Conservation (phyloP, 2,113 vertebrate genomes). For the Urocolius indicus region DNA sequence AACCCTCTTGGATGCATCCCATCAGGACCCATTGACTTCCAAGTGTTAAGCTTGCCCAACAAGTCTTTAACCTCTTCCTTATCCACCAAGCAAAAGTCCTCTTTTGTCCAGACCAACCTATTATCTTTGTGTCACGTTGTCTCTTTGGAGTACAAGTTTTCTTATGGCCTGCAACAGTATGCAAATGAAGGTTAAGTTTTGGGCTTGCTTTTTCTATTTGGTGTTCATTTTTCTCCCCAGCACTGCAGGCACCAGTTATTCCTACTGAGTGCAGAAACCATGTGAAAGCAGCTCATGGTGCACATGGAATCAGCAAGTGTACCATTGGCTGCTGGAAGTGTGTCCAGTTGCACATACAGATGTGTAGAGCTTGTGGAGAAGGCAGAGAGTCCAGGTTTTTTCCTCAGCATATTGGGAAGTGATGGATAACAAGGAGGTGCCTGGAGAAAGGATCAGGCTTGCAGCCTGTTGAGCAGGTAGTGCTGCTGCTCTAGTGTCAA, state of each 20-base stretch:
- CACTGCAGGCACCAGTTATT: neutral
- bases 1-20: too few relatives aligned
- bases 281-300: rapidly evolving
- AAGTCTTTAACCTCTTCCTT: too few relatives aligned
- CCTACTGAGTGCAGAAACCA: neutral
- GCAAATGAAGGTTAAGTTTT: neutral
- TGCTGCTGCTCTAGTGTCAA: neutral
- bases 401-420: neutral
- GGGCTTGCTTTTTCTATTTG: neutral
- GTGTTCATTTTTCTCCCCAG: neutral
- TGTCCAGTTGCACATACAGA: neutral
- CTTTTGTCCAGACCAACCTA: too few relatives aligned
- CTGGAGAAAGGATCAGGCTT: neutral
- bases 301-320: rapidly evolving
- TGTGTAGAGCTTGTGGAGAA: neutral
- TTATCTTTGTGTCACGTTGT: rapidly evolving
- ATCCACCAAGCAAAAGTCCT: too few relatives aligned
- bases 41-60: too few relatives aligned
- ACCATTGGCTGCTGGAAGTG: neutral
- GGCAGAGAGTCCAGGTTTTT: neutral
- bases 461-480: rapidly evolving
- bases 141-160: neutral
- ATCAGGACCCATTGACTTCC: too few relatives aligned
- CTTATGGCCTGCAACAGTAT: neutral
- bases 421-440: neutral